phyloP scores from a whole-genome alignment of 2,888 invertebrate genomes.

The Theodoxus fluviatilis region DNA sequence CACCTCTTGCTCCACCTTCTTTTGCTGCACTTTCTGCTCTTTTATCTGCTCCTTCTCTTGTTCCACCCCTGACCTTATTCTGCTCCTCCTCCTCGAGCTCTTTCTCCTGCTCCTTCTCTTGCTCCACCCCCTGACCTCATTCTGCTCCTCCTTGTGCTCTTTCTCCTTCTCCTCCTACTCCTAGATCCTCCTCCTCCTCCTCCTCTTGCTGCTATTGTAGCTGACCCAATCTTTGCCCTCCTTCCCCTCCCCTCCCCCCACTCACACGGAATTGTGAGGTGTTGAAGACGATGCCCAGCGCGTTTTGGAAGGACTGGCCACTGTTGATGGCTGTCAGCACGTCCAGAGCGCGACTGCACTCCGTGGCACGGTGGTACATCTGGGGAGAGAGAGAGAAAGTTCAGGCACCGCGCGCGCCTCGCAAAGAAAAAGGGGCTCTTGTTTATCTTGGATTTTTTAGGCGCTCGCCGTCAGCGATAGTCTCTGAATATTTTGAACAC shows the following conservation, averaged over 20 bases:
- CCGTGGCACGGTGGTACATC: slow-evolving; percentile 68
- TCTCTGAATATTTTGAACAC: too few species aligned
- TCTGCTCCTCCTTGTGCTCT: neutral
- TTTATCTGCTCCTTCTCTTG: too few species aligned
- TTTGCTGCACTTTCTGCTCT: too few species aligned
- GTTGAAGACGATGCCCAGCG: slow-evolving; percentile 65
- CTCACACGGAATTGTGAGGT: slow-evolving; percentile 62
- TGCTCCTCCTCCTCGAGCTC: too few species aligned
- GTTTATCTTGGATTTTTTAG: too few species aligned
- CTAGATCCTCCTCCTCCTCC: slow-evolving; percentile 1
- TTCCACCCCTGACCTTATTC: too few species aligned
- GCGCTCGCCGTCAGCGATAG: too few species aligned
- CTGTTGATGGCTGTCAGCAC: slow-evolving; percentile 68
- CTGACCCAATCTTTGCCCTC: neutral
- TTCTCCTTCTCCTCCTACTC: slow-evolving; percentile 2
- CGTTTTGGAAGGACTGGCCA: slow-evolving; percentile 68
- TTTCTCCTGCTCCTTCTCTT: neutral
- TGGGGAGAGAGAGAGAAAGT: slow-evolving; percentile 43
- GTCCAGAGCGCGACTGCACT: slow-evolving; percentile 69
- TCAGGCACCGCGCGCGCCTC: too few species aligned
- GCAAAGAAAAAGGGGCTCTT: too few species aligned
- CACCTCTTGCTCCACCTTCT: too few species aligned
- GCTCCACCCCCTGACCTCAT: neutral
- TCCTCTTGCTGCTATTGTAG: neutral
- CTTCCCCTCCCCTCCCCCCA: too few species aligned